phyloP scores from a whole-genome alignment of 2,113 vertebrate species.

The Erythrocercus mccallii region DNA sequence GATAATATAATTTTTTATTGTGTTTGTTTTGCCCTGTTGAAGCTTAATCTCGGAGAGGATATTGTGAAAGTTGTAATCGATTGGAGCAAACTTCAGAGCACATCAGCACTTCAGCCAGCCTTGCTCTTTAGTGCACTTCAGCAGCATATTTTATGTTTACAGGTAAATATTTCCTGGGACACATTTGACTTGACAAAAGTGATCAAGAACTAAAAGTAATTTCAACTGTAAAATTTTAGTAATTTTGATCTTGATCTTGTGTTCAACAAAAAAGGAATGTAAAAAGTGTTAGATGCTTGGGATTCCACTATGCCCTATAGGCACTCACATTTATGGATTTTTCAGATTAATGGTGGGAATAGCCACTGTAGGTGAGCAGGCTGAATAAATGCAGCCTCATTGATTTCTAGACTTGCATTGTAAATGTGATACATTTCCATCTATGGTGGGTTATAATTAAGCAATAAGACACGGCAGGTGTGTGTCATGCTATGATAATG shows the following conservation, averaged over 20 bases:
- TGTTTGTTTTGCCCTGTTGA: conserved; percentile 64
- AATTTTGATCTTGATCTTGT: background rate
- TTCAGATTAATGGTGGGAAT: conserved; percentile 38
- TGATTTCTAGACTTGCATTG: conserved; percentile 73
- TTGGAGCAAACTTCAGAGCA: conserved; percentile 75
- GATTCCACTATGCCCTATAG: background rate
- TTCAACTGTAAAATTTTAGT: background rate
- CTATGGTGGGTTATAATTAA: conserved; percentile 84
- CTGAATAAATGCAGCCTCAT: conserved; percentile 72
- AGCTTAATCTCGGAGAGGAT: conserved; percentile 86
- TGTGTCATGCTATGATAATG: conserved; percentile 85
- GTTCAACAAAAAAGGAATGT: background rate
- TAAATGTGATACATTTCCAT: conserved; percentile 79
- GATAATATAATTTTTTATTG: conserved; percentile 59
- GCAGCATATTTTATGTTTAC: conserved; percentile 85
- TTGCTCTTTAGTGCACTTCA: conserved; percentile 81
- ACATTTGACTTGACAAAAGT: background rate
- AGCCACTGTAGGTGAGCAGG: conserved; percentile 55
- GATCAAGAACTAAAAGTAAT: conserved; percentile 33
- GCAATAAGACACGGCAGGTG: conserved; percentile 86
- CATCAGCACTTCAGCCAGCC: conserved; percentile 72
- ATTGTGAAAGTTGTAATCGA: conserved; percentile 84
- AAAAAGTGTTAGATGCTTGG: background rate
- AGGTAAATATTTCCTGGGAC: conserved; percentile 80
- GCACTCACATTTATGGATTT: background rate